Percentiles rank a stretch among this genome's conserved stretches.
Conservation (phyloP, 2,113 vertebrate species). For the Rhegmatorhina hoffmannsi region DNA sequence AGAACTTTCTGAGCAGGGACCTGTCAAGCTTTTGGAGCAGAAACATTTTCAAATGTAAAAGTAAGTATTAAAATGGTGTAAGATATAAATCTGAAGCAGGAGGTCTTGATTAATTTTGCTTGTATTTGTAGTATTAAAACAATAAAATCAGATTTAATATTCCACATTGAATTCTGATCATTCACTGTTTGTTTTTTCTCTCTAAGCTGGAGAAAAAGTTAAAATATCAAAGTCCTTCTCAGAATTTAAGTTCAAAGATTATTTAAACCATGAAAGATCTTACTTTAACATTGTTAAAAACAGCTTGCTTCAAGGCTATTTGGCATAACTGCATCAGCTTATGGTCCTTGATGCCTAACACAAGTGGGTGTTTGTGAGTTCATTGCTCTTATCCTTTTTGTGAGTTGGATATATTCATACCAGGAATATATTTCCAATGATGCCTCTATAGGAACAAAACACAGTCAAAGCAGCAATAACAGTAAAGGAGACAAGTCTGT, state of each 20-base stretch:
- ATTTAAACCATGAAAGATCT: background rate
- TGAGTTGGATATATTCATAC: background rate
- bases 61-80: background rate
- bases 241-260: conserved; percentile 1
- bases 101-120: background rate
- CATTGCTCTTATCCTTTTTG: background rate
- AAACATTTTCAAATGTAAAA: background rate
- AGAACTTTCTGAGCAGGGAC: background rate
- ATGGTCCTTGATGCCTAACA: background rate
- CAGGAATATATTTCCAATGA: background rate
- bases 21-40: background rate
- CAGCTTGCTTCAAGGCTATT: background rate
- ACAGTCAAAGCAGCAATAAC: background rate
- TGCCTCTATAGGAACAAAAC: background rate
- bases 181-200: background rate
- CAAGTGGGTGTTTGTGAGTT: background rate
- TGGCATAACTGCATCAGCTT: background rate
- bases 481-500: background rate
- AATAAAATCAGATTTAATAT: background rate
- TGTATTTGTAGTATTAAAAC: background rate
- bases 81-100: background rate
- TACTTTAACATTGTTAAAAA: background rate
- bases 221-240: background rate
- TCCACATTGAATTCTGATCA: background rate
- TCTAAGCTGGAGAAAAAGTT: background rate